A percentile compares a stretch with the other conserved stretches of the same genome.
phyloP scores from a whole-genome alignment of 2,888 invertebrate genomes.

The Drosophila stalkeri region DNA sequence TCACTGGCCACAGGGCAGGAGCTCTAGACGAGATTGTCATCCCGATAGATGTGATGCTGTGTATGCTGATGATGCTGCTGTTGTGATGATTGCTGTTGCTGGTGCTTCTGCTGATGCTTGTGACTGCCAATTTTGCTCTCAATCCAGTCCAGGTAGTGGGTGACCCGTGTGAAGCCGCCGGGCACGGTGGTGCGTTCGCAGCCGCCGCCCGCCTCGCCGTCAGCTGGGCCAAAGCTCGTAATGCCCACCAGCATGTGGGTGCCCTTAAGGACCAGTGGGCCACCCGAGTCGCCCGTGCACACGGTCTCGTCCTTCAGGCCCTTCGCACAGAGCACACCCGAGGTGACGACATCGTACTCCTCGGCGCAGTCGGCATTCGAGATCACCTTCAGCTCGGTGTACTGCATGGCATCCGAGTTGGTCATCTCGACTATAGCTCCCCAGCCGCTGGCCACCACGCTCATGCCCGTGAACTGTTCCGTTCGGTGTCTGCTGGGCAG shows the following conservation, averaged over 20 bases:
- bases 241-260: constrained; percentile 82
- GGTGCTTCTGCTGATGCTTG: constrained; percentile 18
- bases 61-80: constrained; percentile 25
- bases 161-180: constrained; percentile 84
- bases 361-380: constrained; percentile 81
- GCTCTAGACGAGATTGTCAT: constrained; percentile 64
- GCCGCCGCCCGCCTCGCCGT: constrained; percentile 73
- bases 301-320: constrained; percentile 83
- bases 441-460: constrained; percentile 84
- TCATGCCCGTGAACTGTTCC: constrained; percentile 73
- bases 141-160: constrained; percentile 84
- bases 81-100: constrained; percentile 12
- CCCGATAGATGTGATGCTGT: constrained; percentile 49
- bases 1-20: constrained; percentile 11
- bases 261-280: constrained; percentile 82
- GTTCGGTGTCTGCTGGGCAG: constrained; percentile 64
- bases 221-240: constrained; percentile 84
- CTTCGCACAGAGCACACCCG: constrained; percentile 83
- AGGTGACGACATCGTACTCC: constrained; percentile 82
- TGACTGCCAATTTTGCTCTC: constrained; percentile 78
- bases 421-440: constrained; percentile 78
- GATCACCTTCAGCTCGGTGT: constrained; percentile 83
- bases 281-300: constrained; percentile 85
- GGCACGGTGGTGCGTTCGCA: constrained; percentile 82
- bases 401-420: constrained; percentile 82